Percentiles rank a stretch among this genome's conserved stretches.
phyloP scores from a whole-genome alignment of 2,797 vertebrate species.

The Hylomyscus alleni region DNA sequence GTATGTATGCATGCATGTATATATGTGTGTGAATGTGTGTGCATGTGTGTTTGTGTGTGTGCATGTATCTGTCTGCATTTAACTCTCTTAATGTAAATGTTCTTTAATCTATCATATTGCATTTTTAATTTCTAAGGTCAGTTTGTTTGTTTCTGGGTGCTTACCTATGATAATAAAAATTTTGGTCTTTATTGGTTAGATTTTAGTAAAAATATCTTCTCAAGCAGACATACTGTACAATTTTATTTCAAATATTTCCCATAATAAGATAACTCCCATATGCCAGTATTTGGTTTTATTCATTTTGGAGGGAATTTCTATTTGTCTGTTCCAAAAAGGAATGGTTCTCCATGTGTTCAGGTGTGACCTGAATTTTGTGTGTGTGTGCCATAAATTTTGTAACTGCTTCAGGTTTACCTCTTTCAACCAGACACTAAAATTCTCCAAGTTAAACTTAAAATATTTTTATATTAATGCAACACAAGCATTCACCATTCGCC shows the following conservation, averaged over 20 bases:
- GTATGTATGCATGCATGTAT: neutral
- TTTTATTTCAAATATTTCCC: constrained; percentile 55
- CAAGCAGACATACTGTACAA: neutral
- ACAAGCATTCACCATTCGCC: neutral
- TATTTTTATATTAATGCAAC: neutral
- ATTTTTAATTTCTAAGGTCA: constrained; percentile 23
- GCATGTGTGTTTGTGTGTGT: neutral
- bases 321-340: neutral
- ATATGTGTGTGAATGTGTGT: neutral
- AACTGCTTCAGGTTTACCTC: neutral
- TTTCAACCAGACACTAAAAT: neutral
- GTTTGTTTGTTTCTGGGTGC: neutral
- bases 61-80: neutral
- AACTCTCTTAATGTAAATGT: neutral
- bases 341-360: neutral
- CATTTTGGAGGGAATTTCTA: neutral
- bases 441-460: neutral
- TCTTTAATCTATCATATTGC: neutral
- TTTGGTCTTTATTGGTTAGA: neutral
- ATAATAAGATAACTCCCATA: neutral
- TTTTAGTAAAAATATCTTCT: constrained; percentile 29
- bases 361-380: neutral
- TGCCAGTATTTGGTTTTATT: neutral
- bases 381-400: neutral
- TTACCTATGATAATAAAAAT: neutral